phyloP scores from a whole-genome alignment of 2,797 vertebrate species.

The Telmatherina bonti region DNA sequence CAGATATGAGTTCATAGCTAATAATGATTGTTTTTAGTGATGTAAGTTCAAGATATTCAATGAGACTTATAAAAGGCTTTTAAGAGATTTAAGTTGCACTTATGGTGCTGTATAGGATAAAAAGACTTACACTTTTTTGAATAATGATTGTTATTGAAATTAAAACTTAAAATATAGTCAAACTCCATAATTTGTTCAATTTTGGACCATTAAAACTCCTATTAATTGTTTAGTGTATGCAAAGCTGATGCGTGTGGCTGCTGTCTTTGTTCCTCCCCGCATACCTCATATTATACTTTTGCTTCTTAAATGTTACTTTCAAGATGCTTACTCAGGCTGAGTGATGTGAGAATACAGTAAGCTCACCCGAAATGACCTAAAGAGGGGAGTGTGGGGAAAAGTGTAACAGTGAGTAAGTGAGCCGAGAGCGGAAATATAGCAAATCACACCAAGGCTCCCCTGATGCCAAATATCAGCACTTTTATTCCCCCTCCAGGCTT shows the following conservation, averaged over 20 bases:
- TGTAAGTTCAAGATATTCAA: background rate
- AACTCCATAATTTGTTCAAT: background rate
- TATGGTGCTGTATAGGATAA: background rate
- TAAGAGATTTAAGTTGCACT: background rate
- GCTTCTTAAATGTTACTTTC: conserved; percentile 10
- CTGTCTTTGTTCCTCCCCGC: conserved; percentile 11
- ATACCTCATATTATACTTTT: conserved; percentile 17
- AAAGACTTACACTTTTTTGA: background rate
- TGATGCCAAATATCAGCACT: conserved; percentile 63
- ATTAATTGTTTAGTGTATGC: background rate
- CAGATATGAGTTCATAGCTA: conserved; percentile 32
- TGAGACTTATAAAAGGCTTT: background rate
- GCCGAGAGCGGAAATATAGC: conserved; percentile 52
- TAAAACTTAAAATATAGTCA: background rate
- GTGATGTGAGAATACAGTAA: conserved; percentile 53
- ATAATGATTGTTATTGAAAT: background rate
- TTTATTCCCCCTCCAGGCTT: conserved; percentile 41
- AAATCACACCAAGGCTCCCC: conserved; percentile 57
- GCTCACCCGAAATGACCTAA: conserved; percentile 68
- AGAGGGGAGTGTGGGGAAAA: conserved; percentile 24
- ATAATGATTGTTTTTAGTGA: background rate
- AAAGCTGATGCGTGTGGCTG: background rate
- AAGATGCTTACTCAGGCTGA: conserved; percentile 25
- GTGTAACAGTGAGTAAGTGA: conserved; percentile 51
- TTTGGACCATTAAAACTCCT: background rate